A percentile compares a stretch with the other conserved stretches of the same genome.
Evolutionary conservation across 2,888 invertebrate genomes (phyloP).

Genomic region (Bedellia somnulentella): DNA sequence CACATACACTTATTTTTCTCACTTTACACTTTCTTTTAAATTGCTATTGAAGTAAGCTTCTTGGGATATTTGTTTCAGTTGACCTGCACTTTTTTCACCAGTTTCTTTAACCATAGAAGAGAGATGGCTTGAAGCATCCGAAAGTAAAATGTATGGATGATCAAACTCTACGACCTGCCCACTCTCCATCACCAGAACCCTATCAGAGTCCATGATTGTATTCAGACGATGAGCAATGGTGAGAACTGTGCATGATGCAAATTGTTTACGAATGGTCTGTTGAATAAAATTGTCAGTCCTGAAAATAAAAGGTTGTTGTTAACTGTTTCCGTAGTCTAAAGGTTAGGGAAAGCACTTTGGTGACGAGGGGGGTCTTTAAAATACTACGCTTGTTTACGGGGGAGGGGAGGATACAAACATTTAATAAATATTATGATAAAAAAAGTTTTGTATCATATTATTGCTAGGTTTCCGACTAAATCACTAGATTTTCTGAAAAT

Average conservation of each 20-base stretch:
- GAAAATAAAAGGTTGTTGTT: conserved; percentile 10
- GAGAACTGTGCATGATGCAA: conserved; percentile 79
- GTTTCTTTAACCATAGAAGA: conserved; percentile 63
- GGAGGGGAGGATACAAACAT: no score
- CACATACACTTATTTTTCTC: no score
- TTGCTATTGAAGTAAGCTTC: conserved; percentile 37
- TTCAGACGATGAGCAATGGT: conserved; percentile 92
- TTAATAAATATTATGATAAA: no score
- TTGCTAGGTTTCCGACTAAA: no score
- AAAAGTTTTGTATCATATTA: no score
- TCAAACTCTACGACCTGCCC: conserved; percentile 67
- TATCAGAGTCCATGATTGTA: conserved; percentile 88
- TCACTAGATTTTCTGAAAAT: no score
- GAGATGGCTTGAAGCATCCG: conserved; percentile 54
- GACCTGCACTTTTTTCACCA: conserved; percentile 54
- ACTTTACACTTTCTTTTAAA: no score
- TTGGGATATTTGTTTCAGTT: conserved; percentile 46
- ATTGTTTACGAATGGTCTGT: conserved; percentile 76
- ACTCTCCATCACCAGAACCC: conserved; percentile 69
- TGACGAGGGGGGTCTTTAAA: no score
- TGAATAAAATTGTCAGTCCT: conserved; percentile 83
- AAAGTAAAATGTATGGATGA: conserved; percentile 60
- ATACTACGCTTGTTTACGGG: no score
- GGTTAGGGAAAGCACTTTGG: no score
- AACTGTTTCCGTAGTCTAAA: background rate